phyloP scores from a whole-genome alignment of 2,797 vertebrate species.

The Micrastur ruficollis region DNA sequence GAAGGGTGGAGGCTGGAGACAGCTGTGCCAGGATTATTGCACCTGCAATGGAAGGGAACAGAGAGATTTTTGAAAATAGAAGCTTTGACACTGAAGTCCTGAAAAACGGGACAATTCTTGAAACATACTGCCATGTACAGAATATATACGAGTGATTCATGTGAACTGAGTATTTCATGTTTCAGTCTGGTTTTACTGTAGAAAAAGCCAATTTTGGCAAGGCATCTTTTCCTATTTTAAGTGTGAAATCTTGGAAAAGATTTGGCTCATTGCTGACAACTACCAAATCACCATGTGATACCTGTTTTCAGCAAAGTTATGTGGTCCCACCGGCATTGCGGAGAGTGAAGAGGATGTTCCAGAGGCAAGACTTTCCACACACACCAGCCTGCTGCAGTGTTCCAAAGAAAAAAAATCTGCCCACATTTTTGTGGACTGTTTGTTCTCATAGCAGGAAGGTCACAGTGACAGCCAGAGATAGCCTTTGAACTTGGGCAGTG shows the following conservation, averaged over 20 bases:
- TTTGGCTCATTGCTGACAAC: background rate
- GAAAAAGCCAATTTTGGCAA: background rate
- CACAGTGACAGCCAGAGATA: background rate
- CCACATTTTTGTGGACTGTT: background rate
- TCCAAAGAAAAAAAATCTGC: background rate
- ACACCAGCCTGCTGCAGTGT: background rate
- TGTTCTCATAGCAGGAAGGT: background rate
- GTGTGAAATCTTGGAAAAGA: background rate
- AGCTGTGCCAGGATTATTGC: background rate
- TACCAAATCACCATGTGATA: conserved; percentile 47
- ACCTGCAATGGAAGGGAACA: background rate
- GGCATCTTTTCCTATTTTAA: background rate
- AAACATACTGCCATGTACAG: background rate
- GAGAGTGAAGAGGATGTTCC: background rate
- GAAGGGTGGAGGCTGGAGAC: background rate
- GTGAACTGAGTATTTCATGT: background rate
- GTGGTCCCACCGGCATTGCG: background rate
- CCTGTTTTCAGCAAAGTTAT: conserved; percentile 35
- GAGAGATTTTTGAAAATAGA: background rate
- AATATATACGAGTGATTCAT: background rate
- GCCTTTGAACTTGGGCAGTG: background rate
- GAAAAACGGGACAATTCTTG: background rate
- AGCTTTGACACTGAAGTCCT: background rate
- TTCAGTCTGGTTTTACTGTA: background rate
- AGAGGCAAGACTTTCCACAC: conserved; percentile 16